A percentile compares a stretch with the other conserved stretches of the same genome.
Conservation (phyloP, 2,113 vertebrate species). For the Cnemophilus loriae region DNA sequence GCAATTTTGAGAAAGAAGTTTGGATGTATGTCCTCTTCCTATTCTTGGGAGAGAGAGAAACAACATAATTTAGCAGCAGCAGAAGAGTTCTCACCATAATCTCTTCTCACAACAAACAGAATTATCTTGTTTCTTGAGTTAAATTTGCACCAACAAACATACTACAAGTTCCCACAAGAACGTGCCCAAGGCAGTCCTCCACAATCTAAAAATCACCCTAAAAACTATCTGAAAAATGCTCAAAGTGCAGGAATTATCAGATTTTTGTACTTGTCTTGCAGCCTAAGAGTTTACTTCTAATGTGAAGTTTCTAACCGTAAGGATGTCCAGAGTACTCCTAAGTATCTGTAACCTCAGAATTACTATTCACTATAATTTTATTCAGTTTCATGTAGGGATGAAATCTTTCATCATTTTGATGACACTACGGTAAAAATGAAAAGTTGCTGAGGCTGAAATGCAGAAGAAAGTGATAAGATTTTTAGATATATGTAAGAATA, state of each 20-base stretch:
- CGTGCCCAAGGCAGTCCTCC: not conserved
- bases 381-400: not conserved
- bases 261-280: not conserved
- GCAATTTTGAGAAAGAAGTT: not conserved
- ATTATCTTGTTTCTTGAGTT: not conserved
- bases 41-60: not conserved
- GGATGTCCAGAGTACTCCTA: not conserved
- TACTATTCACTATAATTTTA: not conserved
- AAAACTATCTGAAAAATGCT: not conserved
- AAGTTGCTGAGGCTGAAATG: not conserved
- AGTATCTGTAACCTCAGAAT: not conserved
- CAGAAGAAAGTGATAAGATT: not conserved
- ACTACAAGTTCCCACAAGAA: conserved; percentile 17
- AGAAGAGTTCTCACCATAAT: not conserved
- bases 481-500: not conserved
- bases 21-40: not conserved
- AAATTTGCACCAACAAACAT: conserved; percentile 9
- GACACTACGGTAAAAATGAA: not conserved
- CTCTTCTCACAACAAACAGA: conserved; percentile 19
- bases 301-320: not conserved
- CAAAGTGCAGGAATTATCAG: not conserved
- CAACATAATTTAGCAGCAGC: not conserved
- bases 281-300: not conserved
- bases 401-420: not conserved
- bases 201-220: not conserved